A percentile compares a stretch with the other conserved stretches of the same genome.
Evolutionary conservation across 2,797 vertebrate genomes (phyloP).

Genomic region (Uromys caudimaculatus): DNA sequence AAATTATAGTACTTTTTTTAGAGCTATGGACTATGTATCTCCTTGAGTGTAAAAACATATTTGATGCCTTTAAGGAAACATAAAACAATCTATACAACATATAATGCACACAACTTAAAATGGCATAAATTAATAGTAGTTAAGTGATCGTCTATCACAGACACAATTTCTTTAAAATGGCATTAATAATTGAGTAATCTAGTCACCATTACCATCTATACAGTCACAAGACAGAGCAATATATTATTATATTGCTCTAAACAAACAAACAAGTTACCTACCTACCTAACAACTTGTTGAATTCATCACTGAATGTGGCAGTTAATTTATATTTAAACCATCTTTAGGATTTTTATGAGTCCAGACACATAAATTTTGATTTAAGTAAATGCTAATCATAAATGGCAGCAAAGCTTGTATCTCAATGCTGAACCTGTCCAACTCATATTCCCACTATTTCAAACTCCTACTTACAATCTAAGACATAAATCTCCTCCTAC

Average conservation of each 20-base stretch:
- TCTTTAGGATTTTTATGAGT: background rate
- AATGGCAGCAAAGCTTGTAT: background rate
- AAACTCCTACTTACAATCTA: slow-evolving; percentile 20
- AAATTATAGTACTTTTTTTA: background rate
- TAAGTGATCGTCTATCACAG: background rate
- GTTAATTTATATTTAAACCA: background rate
- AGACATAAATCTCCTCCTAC: slow-evolving; percentile 53
- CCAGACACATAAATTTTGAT: background rate
- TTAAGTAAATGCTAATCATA: slow-evolving; percentile 42
- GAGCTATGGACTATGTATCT: background rate
- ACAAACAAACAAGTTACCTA: background rate
- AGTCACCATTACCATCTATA: background rate
- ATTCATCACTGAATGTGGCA: background rate
- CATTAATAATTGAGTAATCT: background rate
- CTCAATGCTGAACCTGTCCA: background rate
- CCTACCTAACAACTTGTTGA: background rate
- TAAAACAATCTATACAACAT: background rate
- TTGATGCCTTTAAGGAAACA: background rate
- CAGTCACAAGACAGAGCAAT: background rate
- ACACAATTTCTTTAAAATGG: background rate
- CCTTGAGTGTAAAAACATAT: background rate
- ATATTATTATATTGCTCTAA: background rate
- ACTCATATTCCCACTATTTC: background rate
- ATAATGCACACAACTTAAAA: background rate
- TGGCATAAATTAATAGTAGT: background rate